These are phyloP conservation scores for Octonoba sinensis DNA, from an alignment of 2,888 invertebrate genomes.

Conservation along the genomic window DNA sequence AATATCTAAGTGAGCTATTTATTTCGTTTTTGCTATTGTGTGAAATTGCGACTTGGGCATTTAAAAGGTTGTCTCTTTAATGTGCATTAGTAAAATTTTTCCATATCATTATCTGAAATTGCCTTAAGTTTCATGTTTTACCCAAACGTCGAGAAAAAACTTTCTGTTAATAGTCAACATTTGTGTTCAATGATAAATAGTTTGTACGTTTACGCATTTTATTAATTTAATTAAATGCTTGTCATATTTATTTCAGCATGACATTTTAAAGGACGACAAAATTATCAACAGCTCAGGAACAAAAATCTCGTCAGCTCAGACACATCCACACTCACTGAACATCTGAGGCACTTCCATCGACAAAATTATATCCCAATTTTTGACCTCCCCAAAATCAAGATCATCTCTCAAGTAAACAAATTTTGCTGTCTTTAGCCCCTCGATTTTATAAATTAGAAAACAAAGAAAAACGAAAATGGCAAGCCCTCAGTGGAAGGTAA, in stretches of 20 bases:
- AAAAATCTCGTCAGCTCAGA: constrained; percentile 64
- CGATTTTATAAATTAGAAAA: constrained; percentile 60
- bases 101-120: too few relatives aligned
- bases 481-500: constrained; percentile 73
- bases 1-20: too few relatives aligned
- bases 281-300: constrained; percentile 60
- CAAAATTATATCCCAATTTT: constrained; percentile 46
- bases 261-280: constrained; percentile 60
- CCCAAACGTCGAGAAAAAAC: too few relatives aligned
- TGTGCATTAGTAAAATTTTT: too few relatives aligned
- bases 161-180: not conserved
- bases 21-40: too few relatives aligned
- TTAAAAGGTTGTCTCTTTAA: too few relatives aligned
- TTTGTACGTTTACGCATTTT: not conserved
- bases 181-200: not conserved
- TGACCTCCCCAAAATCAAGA: constrained; percentile 56
- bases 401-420: constrained; percentile 38
- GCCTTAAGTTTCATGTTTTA: too few relatives aligned
- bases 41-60: too few relatives aligned
- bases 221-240: not conserved
- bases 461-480: constrained; percentile 68
- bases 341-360: constrained; percentile 66
- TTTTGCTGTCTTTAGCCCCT: constrained; percentile 48
- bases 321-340: constrained; percentile 67
- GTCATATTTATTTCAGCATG: constrained; percentile 41